phyloP scores from a whole-genome alignment of 2,113 vertebrate genomes.

The Serinus canaria region DNA sequence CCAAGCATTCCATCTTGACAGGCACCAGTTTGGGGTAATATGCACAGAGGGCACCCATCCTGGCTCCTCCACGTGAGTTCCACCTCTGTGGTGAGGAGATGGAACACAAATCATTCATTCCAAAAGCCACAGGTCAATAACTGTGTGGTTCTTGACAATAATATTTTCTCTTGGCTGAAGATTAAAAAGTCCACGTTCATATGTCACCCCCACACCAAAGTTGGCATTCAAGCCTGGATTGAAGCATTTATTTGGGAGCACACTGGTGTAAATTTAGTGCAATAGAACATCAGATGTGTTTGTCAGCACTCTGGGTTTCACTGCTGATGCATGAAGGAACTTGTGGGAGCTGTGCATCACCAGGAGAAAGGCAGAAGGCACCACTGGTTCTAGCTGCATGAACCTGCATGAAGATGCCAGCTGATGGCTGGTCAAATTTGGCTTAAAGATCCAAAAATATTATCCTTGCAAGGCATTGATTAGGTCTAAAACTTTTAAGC shows the following conservation, averaged over 20 bases:
- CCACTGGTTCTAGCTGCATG: background rate
- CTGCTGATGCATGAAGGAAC: background rate
- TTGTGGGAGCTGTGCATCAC: background rate
- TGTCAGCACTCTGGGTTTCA: background rate
- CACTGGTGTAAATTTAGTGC: background rate
- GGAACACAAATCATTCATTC: constrained; percentile 7
- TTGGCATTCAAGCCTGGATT: background rate
- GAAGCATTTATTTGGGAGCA: background rate
- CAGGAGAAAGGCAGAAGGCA: background rate
- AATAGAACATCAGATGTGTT: background rate
- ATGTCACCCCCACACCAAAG: background rate
- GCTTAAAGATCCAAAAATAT: background rate
- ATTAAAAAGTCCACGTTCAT: background rate
- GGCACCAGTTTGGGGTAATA: constrained; percentile 12
- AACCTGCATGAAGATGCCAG: background rate
- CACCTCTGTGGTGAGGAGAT: background rate
- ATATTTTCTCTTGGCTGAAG: background rate
- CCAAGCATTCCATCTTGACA: background rate
- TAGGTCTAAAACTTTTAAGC: background rate
- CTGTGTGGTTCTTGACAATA: rapidly evolving
- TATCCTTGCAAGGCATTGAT: background rate
- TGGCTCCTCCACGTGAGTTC: constrained; percentile 17
- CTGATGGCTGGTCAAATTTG: background rate
- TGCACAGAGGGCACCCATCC: background rate
- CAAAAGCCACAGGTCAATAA: background rate